phyloP scores from a whole-genome alignment of 2,797 vertebrate species.

The Peromyscus aztecus region DNA sequence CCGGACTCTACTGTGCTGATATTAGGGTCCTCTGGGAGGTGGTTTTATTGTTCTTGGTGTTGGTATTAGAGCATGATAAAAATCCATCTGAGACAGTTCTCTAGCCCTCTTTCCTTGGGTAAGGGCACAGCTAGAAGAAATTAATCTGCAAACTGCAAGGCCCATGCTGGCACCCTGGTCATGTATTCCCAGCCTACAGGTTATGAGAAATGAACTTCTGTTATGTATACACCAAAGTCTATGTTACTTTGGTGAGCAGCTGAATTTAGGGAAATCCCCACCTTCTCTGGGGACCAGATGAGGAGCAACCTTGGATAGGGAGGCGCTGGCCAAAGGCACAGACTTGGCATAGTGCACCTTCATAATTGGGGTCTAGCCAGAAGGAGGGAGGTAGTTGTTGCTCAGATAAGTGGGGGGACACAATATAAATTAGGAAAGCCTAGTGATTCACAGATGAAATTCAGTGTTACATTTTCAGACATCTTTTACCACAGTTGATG shows the following conservation, averaged over 20 bases:
- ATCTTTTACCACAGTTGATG: background rate
- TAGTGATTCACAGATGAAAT: background rate
- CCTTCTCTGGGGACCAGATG: background rate
- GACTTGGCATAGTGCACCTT: background rate
- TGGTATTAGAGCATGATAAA: background rate
- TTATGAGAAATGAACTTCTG: background rate
- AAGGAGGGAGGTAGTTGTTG: background rate
- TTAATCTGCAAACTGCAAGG: background rate
- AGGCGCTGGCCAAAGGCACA: accelerated
- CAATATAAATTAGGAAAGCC: background rate
- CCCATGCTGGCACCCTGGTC: background rate
- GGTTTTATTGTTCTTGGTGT: background rate
- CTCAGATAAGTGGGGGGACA: background rate
- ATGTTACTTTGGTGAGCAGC: background rate
- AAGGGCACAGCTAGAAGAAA: background rate
- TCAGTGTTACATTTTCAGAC: background rate
- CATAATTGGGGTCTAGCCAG: accelerated
- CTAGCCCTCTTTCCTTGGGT: background rate
- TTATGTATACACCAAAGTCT: too few species aligned
- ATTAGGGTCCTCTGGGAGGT: background rate
- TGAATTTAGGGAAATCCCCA: background rate
- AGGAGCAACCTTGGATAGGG: background rate
- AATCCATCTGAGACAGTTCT: background rate
- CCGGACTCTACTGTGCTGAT: background rate
- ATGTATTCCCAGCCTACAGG: background rate